Evolutionary conservation across 2,113 vertebrate species (phyloP).

Genomic region (Argyrosomus japonicus): DNA sequence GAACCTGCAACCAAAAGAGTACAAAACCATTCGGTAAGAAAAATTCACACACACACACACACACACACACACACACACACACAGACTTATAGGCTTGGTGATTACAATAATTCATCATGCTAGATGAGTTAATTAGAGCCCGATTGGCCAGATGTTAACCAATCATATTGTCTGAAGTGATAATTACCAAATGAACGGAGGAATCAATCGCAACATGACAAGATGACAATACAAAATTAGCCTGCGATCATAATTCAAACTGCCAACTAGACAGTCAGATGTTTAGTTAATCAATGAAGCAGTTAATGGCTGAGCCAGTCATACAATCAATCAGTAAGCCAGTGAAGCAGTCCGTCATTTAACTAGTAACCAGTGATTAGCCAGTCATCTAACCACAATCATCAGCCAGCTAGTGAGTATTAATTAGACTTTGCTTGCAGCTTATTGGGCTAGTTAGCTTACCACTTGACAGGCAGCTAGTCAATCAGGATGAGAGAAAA

Average conservation of each 20-base stretch:
- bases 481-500: not conserved
- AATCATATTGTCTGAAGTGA: slow-evolving; percentile 64
- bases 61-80: slow-evolving; percentile 20
- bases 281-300: slow-evolving; percentile 29
- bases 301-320: slow-evolving; percentile 28
- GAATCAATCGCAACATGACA: slow-evolving; percentile 65
- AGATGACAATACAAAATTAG: slow-evolving; percentile 53
- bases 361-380: slow-evolving; percentile 9
- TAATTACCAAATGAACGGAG: slow-evolving; percentile 51
- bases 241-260: slow-evolving; percentile 46
- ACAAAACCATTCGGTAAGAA: slow-evolving; percentile 84
- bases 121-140: slow-evolving; percentile 57
- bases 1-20: slow-evolving; percentile 89
- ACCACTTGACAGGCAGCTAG: not conserved
- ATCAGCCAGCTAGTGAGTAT: not conserved
- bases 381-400: not conserved
- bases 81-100: slow-evolving; percentile 20
- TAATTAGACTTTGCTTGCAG: not conserved
- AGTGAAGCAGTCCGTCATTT: slow-evolving; percentile 14
- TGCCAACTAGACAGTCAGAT: slow-evolving; percentile 9
- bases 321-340: not conserved
- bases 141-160: slow-evolving; percentile 65
- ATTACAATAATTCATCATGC: slow-evolving; percentile 56
- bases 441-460: not conserved
- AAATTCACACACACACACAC: slow-evolving; percentile 14